phyloP scores from a whole-genome alignment of 2,888 invertebrate genomes.

The Drosophila monieri region DNA sequence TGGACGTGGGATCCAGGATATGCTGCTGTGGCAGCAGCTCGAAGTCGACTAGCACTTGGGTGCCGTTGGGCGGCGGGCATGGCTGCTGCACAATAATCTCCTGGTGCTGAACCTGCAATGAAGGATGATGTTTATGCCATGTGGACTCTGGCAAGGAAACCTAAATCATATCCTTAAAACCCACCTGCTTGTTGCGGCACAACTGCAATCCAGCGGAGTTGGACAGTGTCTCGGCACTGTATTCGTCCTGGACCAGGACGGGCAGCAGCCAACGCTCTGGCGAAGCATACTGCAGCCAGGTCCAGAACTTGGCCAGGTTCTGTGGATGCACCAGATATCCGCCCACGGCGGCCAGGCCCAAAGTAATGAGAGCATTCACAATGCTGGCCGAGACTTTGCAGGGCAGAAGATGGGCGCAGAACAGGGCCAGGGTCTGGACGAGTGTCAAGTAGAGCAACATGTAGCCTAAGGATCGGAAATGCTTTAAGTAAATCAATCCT shows the following conservation, averaged over 20 bases:
- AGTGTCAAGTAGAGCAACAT: constrained; percentile 89
- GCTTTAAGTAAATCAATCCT: background rate
- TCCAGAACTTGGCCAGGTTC: constrained; percentile 88
- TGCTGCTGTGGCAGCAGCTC: constrained; percentile 85
- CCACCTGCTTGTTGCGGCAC: constrained; percentile 90
- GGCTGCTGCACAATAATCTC: constrained; percentile 94
- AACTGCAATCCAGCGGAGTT: constrained; percentile 84
- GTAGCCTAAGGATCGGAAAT: constrained; percentile 85
- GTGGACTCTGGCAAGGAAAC: background rate
- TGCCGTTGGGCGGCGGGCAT: constrained; percentile 92
- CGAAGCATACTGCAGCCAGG: constrained; percentile 88
- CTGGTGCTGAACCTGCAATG: constrained; percentile 89
- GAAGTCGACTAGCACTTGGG: constrained; percentile 87
- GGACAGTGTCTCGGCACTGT: constrained; percentile 87
- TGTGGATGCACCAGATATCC: constrained; percentile 89
- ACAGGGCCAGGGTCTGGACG: constrained; percentile 88
- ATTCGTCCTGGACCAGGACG: constrained; percentile 88
- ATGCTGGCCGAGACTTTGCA: constrained; percentile 87
- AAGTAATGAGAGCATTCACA: constrained; percentile 86
- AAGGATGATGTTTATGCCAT: background rate
- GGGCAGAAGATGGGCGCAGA: constrained; percentile 88
- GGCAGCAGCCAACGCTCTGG: constrained; percentile 90
- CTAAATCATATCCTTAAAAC: background rate
- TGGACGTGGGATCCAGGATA: constrained; percentile 85
- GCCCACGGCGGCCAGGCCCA: constrained; percentile 87